phyloP scores from a whole-genome alignment of 2,797 vertebrate species.

The Enteromius unitaeniatus region DNA sequence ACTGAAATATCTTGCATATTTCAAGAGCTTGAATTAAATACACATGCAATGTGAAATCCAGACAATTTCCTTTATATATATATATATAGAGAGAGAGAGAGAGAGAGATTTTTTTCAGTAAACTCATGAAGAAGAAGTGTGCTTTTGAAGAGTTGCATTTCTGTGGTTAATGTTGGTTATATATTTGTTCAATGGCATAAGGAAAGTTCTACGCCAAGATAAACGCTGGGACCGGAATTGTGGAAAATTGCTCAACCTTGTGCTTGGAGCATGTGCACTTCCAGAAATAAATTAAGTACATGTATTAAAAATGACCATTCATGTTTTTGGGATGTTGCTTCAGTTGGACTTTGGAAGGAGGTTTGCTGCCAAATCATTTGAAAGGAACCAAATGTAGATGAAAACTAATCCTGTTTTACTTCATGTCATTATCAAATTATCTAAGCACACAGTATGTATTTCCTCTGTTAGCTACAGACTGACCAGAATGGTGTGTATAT shows the following conservation, averaged over 20 bases:
- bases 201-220: slow-evolving; percentile 69
- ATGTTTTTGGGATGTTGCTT: slow-evolving; percentile 30
- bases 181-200: slow-evolving; percentile 69
- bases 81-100: no score
- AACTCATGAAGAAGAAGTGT: slow-evolving; percentile 56
- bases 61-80: slow-evolving; percentile 15
- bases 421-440: not conserved
- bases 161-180: slow-evolving; percentile 70
- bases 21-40: slow-evolving; percentile 18
- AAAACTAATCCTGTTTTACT: slow-evolving; percentile 7
- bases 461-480: not conserved
- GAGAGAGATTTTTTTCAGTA: slow-evolving; percentile 5
- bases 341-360: slow-evolving; percentile 7
- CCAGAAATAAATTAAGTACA: slow-evolving; percentile 19
- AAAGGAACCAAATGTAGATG: not conserved
- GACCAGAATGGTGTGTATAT: not conserved
- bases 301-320: slow-evolving; percentile 31
- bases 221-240: slow-evolving; percentile 64
- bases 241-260: slow-evolving; percentile 19
- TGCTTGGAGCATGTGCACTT: slow-evolving; percentile 14
- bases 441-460: not conserved
- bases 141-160: slow-evolving; percentile 71
- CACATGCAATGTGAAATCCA: slow-evolving; percentile 24
- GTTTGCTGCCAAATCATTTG: slow-evolving; percentile 13
- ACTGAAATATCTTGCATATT: slow-evolving; percentile 33